Conservation (phyloP, 1,140 invertebrate genomes). For the Calliopsis andreniformis region DNA sequence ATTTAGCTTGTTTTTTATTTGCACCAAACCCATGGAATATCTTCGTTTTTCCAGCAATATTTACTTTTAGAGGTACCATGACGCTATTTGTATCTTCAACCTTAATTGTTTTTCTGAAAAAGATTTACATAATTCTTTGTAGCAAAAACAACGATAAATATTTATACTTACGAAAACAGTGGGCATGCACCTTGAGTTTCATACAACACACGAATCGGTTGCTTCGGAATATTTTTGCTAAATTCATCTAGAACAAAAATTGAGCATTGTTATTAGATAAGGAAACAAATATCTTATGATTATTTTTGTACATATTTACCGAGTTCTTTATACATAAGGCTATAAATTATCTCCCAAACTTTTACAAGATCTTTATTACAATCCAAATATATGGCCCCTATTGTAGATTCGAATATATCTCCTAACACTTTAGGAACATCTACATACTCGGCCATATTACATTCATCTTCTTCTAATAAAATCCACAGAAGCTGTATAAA, state of each 20-base stretch:
- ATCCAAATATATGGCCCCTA: constrained; percentile 95
- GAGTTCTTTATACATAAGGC: constrained; percentile 88
- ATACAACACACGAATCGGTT: constrained; percentile 91
- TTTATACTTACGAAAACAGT: constrained; percentile 82
- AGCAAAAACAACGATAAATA: constrained; percentile 39
- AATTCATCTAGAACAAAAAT: constrained; percentile 84
- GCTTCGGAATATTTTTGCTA: constrained; percentile 92
- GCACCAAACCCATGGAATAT: constrained; percentile 86
- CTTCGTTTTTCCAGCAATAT: constrained; percentile 81
- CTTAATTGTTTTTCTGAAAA: constrained; percentile 73
- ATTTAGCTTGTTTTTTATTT: constrained; percentile 86
- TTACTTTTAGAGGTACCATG: constrained; percentile 85
- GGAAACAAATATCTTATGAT: neutral
- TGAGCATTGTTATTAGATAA: neutral
- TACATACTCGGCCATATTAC: constrained; percentile 86
- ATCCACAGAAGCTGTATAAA: constrained; percentile 78
- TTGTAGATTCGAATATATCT: constrained; percentile 95
- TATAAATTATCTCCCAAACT: constrained; percentile 91
- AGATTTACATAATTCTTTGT: constrained; percentile 11
- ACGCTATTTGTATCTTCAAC: constrained; percentile 76
- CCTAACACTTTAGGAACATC: constrained; percentile 98
- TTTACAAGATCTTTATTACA: constrained; percentile 87
- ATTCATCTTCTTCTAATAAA: constrained; percentile 86
- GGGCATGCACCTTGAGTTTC: constrained; percentile 86
- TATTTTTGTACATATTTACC: constrained; percentile 67